phyloP scores from a whole-genome alignment of 2,797 vertebrate genomes.

The Acipenser ruthenus region DNA sequence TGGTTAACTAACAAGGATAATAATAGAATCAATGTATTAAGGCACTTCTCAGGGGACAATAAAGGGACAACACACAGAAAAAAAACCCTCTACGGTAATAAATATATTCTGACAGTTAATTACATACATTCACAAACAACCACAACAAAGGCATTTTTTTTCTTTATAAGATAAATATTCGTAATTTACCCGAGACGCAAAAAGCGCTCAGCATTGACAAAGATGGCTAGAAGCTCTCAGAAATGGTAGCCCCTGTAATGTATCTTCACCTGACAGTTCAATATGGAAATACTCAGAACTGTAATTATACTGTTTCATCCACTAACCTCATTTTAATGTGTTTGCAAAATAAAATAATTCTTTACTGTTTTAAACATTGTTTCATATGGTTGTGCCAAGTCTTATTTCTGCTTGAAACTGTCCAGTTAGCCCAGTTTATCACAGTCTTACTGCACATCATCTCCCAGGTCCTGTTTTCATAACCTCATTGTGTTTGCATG shows the following conservation, averaged over 20 bases:
- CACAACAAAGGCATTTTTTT: constrained; percentile 13
- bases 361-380: neutral
- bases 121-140: constrained; percentile 10
- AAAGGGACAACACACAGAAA: neutral
- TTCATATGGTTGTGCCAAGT: too few relatives aligned
- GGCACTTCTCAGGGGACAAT: neutral
- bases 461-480: too few relatives aligned
- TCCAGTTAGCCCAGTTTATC: too few relatives aligned
- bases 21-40: neutral
- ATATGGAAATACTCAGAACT: neutral
- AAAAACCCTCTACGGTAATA: neutral
- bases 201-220: constrained; percentile 20
- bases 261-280: constrained; percentile 6
- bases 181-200: constrained; percentile 24
- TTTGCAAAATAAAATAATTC: neutral
- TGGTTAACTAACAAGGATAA: neutral
- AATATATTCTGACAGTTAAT: constrained; percentile 12
- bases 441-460: too few relatives aligned
- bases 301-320: constrained; percentile 17
- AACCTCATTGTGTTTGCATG: too few relatives aligned
- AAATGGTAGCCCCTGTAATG: neutral
- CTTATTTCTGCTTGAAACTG: too few relatives aligned
- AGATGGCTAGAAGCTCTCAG: constrained; percentile 19
- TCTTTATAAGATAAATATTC: constrained; percentile 31
- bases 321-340: neutral